Conservation (phyloP, 2,113 vertebrate species). For the Ammodramus savannarum region DNA sequence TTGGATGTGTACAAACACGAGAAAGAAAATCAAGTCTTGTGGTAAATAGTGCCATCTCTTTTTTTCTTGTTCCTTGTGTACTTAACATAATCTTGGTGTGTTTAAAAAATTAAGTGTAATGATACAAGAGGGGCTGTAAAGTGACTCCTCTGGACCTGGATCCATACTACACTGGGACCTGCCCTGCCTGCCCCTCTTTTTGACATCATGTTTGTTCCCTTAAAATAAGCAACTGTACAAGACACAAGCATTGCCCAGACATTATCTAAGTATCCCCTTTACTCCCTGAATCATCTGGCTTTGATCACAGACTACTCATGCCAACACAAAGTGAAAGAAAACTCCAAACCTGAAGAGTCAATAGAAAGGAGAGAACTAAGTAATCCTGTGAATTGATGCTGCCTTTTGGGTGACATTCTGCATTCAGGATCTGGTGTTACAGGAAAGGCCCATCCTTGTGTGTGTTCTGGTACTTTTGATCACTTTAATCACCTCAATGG, state of each 20-base stretch:
- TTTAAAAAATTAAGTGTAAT: not conserved
- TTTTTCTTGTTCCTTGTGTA: not conserved
- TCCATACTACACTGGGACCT: not conserved
- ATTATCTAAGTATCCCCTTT: not conserved
- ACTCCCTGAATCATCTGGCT: not conserved
- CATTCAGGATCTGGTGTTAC: not conserved
- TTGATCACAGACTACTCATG: not conserved
- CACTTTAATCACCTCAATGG: not conserved
- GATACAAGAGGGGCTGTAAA: not conserved
- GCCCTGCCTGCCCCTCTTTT: not conserved
- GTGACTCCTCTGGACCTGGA: not conserved
- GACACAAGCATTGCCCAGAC: not conserved
- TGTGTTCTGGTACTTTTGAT: not conserved
- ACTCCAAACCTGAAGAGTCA: not conserved
- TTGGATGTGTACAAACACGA: not conserved
- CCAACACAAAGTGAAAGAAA: not conserved
- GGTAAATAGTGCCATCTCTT: not conserved
- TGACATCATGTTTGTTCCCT: not conserved
- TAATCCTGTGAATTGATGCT: rapidly evolving
- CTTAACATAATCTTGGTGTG: not conserved
- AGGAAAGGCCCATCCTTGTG: not conserved
- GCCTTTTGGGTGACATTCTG: not conserved
- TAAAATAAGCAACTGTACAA: not conserved
- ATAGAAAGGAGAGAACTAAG: not conserved
- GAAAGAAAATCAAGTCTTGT: not conserved